Base-by-base conservation (phyloP, 1,140 invertebrate species). In the Pomacea maculata region DNA sequence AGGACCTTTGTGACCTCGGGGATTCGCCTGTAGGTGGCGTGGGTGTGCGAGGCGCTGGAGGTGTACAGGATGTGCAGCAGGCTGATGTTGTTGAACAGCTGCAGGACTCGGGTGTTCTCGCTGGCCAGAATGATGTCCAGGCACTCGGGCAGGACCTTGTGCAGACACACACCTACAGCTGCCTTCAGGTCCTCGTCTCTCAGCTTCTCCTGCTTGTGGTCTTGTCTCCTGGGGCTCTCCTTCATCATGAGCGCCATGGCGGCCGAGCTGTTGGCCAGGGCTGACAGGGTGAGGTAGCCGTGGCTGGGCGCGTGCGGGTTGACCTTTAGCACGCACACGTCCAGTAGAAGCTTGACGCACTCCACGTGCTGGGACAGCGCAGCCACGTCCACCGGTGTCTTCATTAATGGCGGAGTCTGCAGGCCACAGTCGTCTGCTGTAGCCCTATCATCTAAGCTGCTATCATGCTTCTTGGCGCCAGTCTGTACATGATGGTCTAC, bases 61-160 rank as follows among this genome's bases (percentile, higher is more conserved):
- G 83, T 86, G 80, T 83, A 89, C 75, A 89, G 80, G 61, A 86
- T 80, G 79, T 89, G 88, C 73, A 78, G 88, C 21, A 86, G 82
- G 81, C 88, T 89, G 74, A 82, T 85, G 17, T 82, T 81, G 52
- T 85, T 84, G 83, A 87, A 87, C 72, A 89, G 75, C 9, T 75
- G 80, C 65, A 82, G 78, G 25, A 83, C 84, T 54, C 86, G 82
- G 0, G 85, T 57, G 15, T 19, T 65, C 77, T 21, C n/a, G 15
- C 70, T 70, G 65, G 71, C 67, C n/a, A 89, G 78, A 15, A 89
- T 81, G 64, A 85, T 63, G 65, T 89, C 88, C 0, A 89, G 81
- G 67, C 87, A 88, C 29, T 85, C 70, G 1, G 87, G 80, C 25
- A 72, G 80, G 0, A 86, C 85, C 7, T 79, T 72, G 57, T 82